These are phyloP conservation scores for Mormyrus iriodes DNA, from an alignment of 2,113 vertebrate species.

Conservation along the genomic window DNA sequence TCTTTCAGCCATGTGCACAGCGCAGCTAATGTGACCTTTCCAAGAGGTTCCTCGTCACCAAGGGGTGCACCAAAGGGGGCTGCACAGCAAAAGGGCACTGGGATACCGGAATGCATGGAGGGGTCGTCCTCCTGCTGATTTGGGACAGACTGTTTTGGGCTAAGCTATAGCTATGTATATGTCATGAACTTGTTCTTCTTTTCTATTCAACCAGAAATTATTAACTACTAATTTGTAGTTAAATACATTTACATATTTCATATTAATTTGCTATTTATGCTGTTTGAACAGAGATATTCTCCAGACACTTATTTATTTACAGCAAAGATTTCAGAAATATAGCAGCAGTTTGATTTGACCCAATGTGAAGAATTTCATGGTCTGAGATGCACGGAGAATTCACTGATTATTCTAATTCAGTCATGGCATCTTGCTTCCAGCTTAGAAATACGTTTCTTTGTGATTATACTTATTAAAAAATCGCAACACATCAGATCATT, in stretches of 20 bases:
- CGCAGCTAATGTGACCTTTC: constrained; percentile 55
- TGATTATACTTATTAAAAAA: neutral
- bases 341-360: neutral
- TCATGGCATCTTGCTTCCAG: neutral
- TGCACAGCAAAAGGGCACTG: constrained; percentile 48
- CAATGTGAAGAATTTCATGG: neutral
- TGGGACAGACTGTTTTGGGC: neutral
- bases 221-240: neutral
- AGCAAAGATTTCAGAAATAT: neutral
- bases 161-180: neutral
- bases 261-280: neutral
- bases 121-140: constrained; percentile 14
- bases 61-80: constrained; percentile 27
- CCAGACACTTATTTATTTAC: neutral
- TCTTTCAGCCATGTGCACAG: constrained; percentile 38
- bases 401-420: neutral
- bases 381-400: neutral
- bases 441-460: neutral
- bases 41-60: constrained; percentile 47
- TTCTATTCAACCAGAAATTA: neutral
- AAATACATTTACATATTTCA: neutral
- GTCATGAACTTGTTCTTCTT: neutral
- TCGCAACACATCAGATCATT: too few species aligned
- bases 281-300: neutral
- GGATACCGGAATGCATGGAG: constrained; percentile 25